Conservation (phyloP, 2,888 invertebrate species). For the Papilio gigon region DNA sequence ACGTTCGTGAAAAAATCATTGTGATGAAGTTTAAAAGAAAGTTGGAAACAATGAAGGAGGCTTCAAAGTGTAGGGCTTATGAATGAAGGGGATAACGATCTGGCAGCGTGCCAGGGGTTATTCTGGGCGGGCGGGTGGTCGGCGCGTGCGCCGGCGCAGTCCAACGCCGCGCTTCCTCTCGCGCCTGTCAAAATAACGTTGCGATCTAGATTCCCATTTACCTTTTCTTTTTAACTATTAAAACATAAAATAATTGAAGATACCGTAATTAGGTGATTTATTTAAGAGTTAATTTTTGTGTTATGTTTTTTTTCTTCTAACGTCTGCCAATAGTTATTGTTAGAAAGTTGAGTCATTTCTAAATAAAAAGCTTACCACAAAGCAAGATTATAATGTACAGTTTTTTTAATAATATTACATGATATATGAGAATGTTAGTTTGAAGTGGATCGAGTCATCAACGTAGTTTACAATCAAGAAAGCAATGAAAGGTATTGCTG, state of each 20-base stretch:
- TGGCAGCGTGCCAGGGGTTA: slow-evolving; percentile 71
- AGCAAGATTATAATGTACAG: slow-evolving; percentile 4
- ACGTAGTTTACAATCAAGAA: slow-evolving; percentile 51
- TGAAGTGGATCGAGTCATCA: slow-evolving; percentile 32
- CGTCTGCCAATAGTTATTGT: not conserved
- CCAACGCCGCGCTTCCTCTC: slow-evolving; percentile 64
- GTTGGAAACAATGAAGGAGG: slow-evolving; percentile 44
- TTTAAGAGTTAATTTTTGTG: not conserved
- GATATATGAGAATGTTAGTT: slow-evolving; percentile 16
- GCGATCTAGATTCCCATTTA: slow-evolving; percentile 34
- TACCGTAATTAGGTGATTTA: not conserved
- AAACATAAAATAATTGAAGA: not conserved
- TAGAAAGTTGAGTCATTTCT: slow-evolving; percentile 30
- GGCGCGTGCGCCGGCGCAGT: slow-evolving; percentile 72
- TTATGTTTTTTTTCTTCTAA: not conserved
- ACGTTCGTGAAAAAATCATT: not conserved
- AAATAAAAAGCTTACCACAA: slow-evolving; percentile 18
- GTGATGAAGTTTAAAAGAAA: slow-evolving; percentile 3
- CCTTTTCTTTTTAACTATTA: not conserved
- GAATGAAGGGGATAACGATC: slow-evolving; percentile 69
- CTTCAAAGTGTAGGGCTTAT: slow-evolving; percentile 55
- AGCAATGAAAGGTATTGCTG: slow-evolving; percentile 69
- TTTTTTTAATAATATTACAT: not conserved
- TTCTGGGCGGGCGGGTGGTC: slow-evolving; percentile 70
- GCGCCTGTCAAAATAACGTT: slow-evolving; percentile 46